phyloP scores from a whole-genome alignment of 1,140 invertebrate genomes.

The Papilio xuthus region DNA sequence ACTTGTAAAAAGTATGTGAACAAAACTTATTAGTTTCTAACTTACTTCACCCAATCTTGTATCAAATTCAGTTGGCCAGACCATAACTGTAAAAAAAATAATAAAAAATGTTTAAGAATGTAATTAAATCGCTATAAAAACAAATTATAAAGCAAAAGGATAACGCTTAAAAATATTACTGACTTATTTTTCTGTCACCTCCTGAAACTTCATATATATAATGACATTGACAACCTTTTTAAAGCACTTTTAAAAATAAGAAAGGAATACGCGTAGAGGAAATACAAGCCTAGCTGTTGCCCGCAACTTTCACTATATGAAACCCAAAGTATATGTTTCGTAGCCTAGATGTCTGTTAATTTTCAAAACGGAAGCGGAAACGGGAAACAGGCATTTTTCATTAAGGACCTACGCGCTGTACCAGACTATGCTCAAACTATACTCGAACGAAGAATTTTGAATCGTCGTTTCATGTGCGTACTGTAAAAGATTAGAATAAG shows the following conservation, averaged over 20 bases:
- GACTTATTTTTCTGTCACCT: neutral
- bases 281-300: too few species aligned
- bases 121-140: slow-evolving; percentile 8
- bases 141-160: slow-evolving; percentile 3
- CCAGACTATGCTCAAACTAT: too few species aligned
- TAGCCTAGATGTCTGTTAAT: too few species aligned
- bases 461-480: too few species aligned
- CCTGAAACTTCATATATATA: neutral
- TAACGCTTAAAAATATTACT: slow-evolving; percentile 26
- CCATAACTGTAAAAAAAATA: slow-evolving; percentile 51
- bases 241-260: neutral
- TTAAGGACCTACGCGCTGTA: too few species aligned
- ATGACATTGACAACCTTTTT: neutral
- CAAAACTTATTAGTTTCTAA: neutral
- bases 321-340: neutral
- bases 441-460: too few species aligned
- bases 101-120: neutral
- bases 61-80: slow-evolving; percentile 66
- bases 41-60: slow-evolving; percentile 61
- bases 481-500: too few species aligned
- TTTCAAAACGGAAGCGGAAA: too few species aligned
- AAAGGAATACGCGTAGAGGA: neutral
- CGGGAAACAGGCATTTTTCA: too few species aligned
- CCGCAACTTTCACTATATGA: neutral
- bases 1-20: too few species aligned